Evolutionary conservation across 2,888 invertebrate species (phyloP).

Genomic region (Drosophila affinis): DNA sequence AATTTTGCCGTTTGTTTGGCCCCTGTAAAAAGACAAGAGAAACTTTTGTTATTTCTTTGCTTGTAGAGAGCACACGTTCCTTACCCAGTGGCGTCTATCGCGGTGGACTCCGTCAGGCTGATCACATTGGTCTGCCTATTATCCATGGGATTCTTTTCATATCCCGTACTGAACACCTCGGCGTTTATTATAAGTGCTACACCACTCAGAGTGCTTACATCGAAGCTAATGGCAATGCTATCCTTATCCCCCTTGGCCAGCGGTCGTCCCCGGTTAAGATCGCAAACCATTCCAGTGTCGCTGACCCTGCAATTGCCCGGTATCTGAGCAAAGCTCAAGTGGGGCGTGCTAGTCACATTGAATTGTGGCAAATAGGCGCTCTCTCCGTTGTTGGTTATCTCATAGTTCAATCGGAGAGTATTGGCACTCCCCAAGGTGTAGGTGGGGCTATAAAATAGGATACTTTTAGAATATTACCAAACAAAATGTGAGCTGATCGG

Average conservation of each 20-base stretch:
- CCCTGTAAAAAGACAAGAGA: constrained; percentile 56
- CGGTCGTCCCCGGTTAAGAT: constrained; percentile 80
- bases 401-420: constrained; percentile 80
- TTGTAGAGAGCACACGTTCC: constrained; percentile 19
- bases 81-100: constrained; percentile 83
- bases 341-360: constrained; percentile 83
- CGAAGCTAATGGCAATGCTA: constrained; percentile 78
- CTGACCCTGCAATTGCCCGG: constrained; percentile 80
- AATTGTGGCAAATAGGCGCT: constrained; percentile 85
- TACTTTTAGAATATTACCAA: neutral
- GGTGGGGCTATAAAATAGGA: constrained; percentile 63
- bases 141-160: constrained; percentile 76
- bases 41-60: neutral
- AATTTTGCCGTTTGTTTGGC: constrained; percentile 75
- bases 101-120: constrained; percentile 80
- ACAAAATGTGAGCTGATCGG: neutral
- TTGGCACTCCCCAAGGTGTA: constrained; percentile 82
- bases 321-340: constrained; percentile 80
- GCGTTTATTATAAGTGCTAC: constrained; percentile 76
- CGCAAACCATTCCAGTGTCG: constrained; percentile 78
- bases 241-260: constrained; percentile 75
- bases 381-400: constrained; percentile 84
- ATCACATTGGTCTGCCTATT: constrained; percentile 77
- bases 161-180: constrained; percentile 82
- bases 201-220: constrained; percentile 81